Conservation (phyloP, 2,888 invertebrate species). For the Tenthredo distinguenda region DNA sequence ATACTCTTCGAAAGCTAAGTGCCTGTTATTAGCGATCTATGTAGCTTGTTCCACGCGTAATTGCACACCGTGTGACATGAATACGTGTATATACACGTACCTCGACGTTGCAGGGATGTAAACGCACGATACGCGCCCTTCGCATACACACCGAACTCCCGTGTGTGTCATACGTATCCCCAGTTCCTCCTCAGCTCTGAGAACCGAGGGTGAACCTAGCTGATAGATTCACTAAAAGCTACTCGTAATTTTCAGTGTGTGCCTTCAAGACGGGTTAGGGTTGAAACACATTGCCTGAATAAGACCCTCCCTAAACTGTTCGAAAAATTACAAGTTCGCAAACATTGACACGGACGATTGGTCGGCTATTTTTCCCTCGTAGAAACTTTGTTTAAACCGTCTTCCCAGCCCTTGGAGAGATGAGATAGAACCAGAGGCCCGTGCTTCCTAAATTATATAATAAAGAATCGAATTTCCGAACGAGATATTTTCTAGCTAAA, state of each 20-base stretch:
- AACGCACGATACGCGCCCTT: neutral
- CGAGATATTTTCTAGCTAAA: neutral
- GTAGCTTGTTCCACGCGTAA: constrained; percentile 43
- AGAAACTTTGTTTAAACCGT: neutral
- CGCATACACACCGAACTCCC: neutral
- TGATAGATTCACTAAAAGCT: constrained; percentile 43
- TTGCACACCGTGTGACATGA: constrained; percentile 25
- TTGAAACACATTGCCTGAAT: neutral
- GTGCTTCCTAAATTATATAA: neutral
- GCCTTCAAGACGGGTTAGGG: constrained; percentile 8
- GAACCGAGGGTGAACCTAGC: constrained; percentile 26
- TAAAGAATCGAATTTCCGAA: neutral
- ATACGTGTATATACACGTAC: neutral
- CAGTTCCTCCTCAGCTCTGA: neutral
- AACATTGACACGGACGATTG: constrained; percentile 19
- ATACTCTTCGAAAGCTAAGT: constrained; percentile 39
- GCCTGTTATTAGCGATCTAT: constrained; percentile 40
- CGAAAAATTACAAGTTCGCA: constrained; percentile 6
- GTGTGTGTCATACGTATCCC: neutral
- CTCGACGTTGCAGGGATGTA: too few species aligned
- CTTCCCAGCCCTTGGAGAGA: neutral
- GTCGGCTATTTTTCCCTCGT: neutral
- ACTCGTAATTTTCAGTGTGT: constrained; percentile 40
- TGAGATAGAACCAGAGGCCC: neutral
- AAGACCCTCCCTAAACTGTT: neutral